Conservation (phyloP, 1,140 invertebrate species). For the Drosophila miranda region DNA sequence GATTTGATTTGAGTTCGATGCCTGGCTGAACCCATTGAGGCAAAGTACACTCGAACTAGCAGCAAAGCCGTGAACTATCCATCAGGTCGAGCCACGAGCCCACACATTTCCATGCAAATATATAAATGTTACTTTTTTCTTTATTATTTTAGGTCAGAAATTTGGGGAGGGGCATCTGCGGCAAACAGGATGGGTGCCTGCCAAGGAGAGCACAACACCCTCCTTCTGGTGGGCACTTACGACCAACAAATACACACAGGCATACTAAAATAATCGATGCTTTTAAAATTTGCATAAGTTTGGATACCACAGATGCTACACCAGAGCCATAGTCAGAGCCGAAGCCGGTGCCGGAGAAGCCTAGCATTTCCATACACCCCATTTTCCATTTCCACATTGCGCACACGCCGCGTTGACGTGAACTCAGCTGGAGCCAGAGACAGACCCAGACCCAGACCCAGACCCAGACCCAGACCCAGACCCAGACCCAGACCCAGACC, state of each 20-base stretch:
- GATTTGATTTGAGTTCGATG: constrained; percentile 2
- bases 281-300: constrained; percentile 70
- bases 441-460: too few relatives aligned
- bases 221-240: constrained; percentile 14
- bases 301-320: constrained; percentile 52
- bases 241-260: constrained; percentile 36
- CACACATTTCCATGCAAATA: constrained; percentile 43
- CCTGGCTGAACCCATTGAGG: not conserved
- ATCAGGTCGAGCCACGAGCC: constrained; percentile 16
- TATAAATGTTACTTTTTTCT: constrained; percentile 10
- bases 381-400: constrained; percentile 38
- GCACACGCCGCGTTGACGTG: constrained; percentile 48
- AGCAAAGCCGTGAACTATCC: constrained; percentile 32
- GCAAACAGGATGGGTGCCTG: constrained; percentile 6
- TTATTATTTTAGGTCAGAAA: constrained; percentile 38
- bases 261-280: constrained; percentile 63
- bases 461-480: not conserved
- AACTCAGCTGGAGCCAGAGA: constrained; percentile 13
- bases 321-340: constrained; percentile 1
- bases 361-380: constrained; percentile 20
- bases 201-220: not conserved
- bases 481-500: too few relatives aligned
- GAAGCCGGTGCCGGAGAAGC: not conserved
- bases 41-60: constrained; percentile 24
- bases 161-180: constrained; percentile 10